These are phyloP conservation scores for Hestina assimilis DNA, from an alignment of 1,140 invertebrate genomes.

Conservation along the genomic window DNA sequence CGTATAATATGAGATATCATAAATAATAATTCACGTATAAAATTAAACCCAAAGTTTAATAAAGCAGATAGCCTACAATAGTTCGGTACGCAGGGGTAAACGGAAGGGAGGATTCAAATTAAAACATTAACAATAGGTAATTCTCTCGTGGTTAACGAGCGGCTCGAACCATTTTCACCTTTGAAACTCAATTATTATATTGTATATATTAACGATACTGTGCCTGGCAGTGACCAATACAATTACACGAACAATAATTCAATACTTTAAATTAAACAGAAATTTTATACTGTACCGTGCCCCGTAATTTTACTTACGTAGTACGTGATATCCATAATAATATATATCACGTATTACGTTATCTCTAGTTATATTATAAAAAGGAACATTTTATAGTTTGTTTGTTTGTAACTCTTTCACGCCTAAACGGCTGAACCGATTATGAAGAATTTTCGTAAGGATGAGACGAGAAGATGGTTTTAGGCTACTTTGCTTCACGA, in stretches of 20 bases:
- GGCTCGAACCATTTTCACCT: constrained; percentile 59
- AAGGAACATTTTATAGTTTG: no score
- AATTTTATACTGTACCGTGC: constrained; percentile 20
- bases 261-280: constrained; percentile 24
- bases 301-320: not conserved
- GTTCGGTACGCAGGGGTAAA: constrained; percentile 7
- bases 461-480: no score
- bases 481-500: no score
- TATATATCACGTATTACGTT: no score
- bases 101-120: constrained; percentile 61
- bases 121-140: constrained; percentile 76
- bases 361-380: no score
- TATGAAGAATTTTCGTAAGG: no score
- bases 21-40: not conserved
- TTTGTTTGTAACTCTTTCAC: no score
- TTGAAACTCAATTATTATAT: constrained; percentile 70
- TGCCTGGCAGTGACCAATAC: constrained; percentile 33
- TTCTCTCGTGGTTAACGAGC: constrained; percentile 64
- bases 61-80: constrained; percentile 12
- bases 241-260: constrained; percentile 42
- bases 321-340: not conserved
- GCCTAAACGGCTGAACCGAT: no score
- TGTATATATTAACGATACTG: constrained; percentile 43
- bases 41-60: constrained; percentile 2
- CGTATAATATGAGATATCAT: not conserved